Evolutionary conservation across 2,113 vertebrate species (phyloP).

Genomic region (Gnathonemus echidnorhynchus): DNA sequence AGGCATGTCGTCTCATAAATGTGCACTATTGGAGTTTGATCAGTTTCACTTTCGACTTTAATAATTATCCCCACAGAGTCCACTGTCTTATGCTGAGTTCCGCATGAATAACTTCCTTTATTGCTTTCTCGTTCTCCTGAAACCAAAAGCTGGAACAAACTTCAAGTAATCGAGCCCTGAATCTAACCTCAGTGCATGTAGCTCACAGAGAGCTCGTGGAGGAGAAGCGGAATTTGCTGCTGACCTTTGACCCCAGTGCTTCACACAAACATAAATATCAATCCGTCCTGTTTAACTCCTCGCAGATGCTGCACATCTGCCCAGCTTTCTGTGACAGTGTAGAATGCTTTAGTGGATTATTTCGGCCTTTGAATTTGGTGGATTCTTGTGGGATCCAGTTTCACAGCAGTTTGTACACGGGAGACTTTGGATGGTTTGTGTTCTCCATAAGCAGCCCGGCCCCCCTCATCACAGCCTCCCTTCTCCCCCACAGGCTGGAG

Average conservation of each 20-base stretch:
- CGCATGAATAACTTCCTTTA: neutral
- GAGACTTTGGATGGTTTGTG: neutral
- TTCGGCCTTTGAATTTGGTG: neutral
- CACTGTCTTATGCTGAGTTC: neutral
- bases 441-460: neutral
- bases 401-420: neutral
- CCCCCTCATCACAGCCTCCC: neutral
- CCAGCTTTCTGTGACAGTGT: neutral
- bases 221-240: neutral
- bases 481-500: slow-evolving; percentile 68
- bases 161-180: neutral
- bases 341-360: neutral
- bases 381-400: neutral
- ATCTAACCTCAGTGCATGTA: neutral
- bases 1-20: neutral
- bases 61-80: neutral
- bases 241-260: neutral
- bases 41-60: neutral
- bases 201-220: neutral
- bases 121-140: neutral
- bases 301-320: neutral
- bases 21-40: neutral
- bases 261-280: neutral
- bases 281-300: neutral
- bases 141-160: neutral